Evolutionary conservation across 2,888 invertebrate genomes (phyloP), one percentile per base, ranked within the genome.

Genomic region (Leptinotarsa tumamoca): DNA sequence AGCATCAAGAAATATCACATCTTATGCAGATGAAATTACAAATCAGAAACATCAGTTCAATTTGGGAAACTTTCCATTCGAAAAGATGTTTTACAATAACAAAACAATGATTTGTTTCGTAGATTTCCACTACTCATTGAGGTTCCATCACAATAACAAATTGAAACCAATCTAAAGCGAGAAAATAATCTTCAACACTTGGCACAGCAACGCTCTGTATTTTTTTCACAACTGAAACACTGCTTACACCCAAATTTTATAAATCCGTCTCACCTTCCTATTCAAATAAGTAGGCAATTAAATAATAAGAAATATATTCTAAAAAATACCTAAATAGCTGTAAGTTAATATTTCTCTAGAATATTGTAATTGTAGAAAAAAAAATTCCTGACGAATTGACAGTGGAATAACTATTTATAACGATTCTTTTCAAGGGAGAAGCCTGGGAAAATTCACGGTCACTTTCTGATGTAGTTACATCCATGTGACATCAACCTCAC

Each of bases 281-380:
- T 7, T 50, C 50, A 70, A 43, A 7, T 5, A 7, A n/a, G 18
- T 71, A 68, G 63, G 50, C 73, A 76, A 73, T 73, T 68, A 73
- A 76, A 49, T 68, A 61, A 54, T 76, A 76, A 73, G 73, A 71
- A 71, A 71, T 71, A 76, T 71, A 76, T 76, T 76, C 73, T 76
- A 76, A 76, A 73, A 54, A 76, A 63, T 54, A 43, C 43, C 43
- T 13, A 43, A 43, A 13, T 54, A 54, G 54, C 4, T 13, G 7
- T 54, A 54, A 54, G 18, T 54, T 18, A 54, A 4, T 54, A 54
- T 18, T 54, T 54, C 54, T 18, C 54, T 54, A 54, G 54, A 54
- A 18, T 18, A 54, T 54, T 54, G 0, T 18, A 10, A 18, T 18
- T 18, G 18, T 54, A 54, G 54, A 13, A n/a, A 54, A 54, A 18